Evolutionary conservation across 2,888 invertebrate species (phyloP).

Genomic region (Melolontha melolontha): DNA sequence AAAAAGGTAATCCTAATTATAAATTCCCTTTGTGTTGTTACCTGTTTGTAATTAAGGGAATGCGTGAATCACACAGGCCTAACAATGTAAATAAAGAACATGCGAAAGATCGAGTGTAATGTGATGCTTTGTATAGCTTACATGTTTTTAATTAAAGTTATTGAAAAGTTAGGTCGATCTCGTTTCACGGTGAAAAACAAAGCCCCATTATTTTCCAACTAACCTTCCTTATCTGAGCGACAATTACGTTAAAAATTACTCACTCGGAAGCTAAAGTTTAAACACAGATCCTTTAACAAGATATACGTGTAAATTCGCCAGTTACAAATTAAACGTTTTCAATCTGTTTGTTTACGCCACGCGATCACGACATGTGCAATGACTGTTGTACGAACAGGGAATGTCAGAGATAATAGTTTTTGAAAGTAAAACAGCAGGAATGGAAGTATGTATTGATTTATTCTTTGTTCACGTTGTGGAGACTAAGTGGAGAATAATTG

Average conservation of each 20-base stretch:
- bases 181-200: neutral
- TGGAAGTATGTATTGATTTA: too few species aligned
- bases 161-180: conserved; percentile 2
- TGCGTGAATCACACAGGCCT: neutral
- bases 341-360: neutral
- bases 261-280: neutral
- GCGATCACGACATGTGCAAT: neutral
- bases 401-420: too few species aligned
- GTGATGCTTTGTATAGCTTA: conserved; percentile 20
- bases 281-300: neutral
- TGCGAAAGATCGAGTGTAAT: neutral
- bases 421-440: too few species aligned
- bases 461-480: too few species aligned
- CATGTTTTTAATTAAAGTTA: conserved; percentile 26
- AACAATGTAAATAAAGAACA: conserved; percentile 5
- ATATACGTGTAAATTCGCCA: neutral
- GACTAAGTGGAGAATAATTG: too few species aligned
- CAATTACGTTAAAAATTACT: conserved; percentile 7
- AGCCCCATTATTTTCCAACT: conserved; percentile 3
- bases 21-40: neutral
- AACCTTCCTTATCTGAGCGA: conserved; percentile 1
- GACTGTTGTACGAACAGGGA: too few species aligned
- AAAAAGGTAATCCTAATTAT: conserved; percentile 1
- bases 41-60: conserved; percentile 13
- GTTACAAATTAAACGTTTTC: neutral